Evolutionary conservation across 2,888 invertebrate species (phyloP), one percentile per base, ranked within the genome.

Genomic region (Drosophila conformis): DNA sequence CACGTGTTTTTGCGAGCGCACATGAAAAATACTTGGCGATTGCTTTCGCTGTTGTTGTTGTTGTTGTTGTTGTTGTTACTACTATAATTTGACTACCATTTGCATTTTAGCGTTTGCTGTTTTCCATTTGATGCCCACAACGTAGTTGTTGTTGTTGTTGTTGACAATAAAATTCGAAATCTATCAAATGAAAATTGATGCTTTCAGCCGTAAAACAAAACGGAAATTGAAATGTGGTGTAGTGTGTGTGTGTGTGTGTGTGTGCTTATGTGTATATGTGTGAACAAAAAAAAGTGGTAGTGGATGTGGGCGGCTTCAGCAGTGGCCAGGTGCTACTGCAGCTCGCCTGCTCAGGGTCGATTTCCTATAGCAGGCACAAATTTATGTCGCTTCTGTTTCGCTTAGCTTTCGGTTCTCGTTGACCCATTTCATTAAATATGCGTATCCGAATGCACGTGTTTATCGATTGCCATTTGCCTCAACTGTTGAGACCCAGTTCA

Each of bases 151-250:
- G 38, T 21, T 52, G 25, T 48, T 64, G 62, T 66, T 76, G 77
- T 71, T 75, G 87, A 79, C 89, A 83, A 77, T 89, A 82, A 79
- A 89, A 87, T 76, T 77, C 83, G 88, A 89, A 87, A 87, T 87
- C 86, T 88, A 87, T 90, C 88, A 89, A 90, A 90, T 83, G 86
- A 87, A 90, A 87, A 87, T 90, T 87, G 86, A 87, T 75, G 90
- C 90, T 85, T 83, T 90, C 80, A 88, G 81, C 76, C 76, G 82
- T 88, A 90, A 89, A 88, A 86, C 83, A 86, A 86, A 86, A 77
- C 90, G 86, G 86, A 87, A 87, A 90, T 87, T 90, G 86, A 90
- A 87, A 87, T 90, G 86, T 75, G 86, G 86, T 88, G 68, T 74
- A 69, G 38, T 53, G 54, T 61, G 62, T 62, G 25, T 58, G 21